Percentiles rank a stretch among this genome's conserved stretches.
Evolutionary conservation across 2,888 invertebrate genomes (phyloP).

Genomic region (Platynereis dumerilii): DNA sequence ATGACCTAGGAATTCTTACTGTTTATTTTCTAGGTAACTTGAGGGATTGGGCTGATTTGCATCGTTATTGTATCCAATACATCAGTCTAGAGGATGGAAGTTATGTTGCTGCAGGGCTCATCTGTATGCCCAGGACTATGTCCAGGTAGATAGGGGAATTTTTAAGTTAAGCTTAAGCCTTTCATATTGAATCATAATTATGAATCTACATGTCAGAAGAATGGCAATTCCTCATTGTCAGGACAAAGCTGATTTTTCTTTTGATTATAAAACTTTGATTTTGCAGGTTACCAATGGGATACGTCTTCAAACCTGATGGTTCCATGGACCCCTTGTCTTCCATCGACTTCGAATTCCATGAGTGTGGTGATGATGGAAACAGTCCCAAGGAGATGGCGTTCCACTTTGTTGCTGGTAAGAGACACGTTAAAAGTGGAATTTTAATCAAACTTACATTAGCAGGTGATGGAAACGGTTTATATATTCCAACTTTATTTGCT

Average conservation of each 20-base stretch:
- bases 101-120: conserved; percentile 74
- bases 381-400: conserved; percentile 45
- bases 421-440: background rate
- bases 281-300: conserved; percentile 56
- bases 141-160: conserved; percentile 53
- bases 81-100: conserved; percentile 76
- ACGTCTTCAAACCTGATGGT: conserved; percentile 55
- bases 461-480: background rate
- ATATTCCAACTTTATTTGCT: background rate
- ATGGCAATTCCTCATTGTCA: too few relatives aligned
- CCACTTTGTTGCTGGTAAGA: conserved; percentile 52
- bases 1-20: too few relatives aligned
- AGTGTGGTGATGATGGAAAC: conserved; percentile 53
- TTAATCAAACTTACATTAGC: background rate
- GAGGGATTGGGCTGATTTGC: conserved; percentile 77
- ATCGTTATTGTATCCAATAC: conserved; percentile 81
- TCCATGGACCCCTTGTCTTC: conserved; percentile 48
- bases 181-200: too few relatives aligned
- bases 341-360: conserved; percentile 52
- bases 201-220: too few relatives aligned
- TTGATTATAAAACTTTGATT: too few relatives aligned
- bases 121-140: conserved; percentile 73
- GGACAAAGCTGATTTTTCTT: too few relatives aligned
- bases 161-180: too few relatives aligned
- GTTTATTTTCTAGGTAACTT: conserved; percentile 67